Conservation (phyloP, 2,888 invertebrate genomes). For the Pristionchus mayeri region DNA sequence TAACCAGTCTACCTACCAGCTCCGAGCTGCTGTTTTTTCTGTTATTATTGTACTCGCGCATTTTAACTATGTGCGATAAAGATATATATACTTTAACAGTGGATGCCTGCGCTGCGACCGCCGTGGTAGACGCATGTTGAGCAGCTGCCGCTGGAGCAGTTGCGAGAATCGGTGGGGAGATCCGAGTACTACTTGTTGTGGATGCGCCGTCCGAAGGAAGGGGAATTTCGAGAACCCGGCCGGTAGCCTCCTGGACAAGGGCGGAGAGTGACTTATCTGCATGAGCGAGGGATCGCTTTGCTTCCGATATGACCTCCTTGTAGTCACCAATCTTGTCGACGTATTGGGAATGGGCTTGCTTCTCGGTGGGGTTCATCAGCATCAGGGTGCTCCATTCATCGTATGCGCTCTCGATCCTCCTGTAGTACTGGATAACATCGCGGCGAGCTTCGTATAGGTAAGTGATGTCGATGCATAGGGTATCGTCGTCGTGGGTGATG, state of each 20-base stretch:
- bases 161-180: background rate
- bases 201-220: background rate
- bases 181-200: background rate
- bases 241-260: slow-evolving; percentile 15
- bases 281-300: background rate
- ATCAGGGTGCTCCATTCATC: background rate
- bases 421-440: background rate
- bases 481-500: background rate
- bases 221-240: background rate
- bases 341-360: background rate
- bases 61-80: too few species aligned
- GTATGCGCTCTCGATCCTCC: background rate
- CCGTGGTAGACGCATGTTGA: too few species aligned
- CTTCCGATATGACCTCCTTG: background rate
- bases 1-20: too few species aligned
- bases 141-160: background rate
- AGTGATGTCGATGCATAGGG: background rate
- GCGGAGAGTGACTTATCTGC: background rate
- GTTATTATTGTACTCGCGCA: too few species aligned
- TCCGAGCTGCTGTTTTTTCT: too few species aligned
- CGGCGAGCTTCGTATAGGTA: background rate
- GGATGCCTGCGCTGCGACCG: too few species aligned
- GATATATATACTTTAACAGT: too few species aligned
- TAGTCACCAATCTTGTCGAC: background rate
- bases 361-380: background rate